Base-by-base conservation (phyloP, 2,797 vertebrate genomes). In the Acanthis flammea region DNA sequence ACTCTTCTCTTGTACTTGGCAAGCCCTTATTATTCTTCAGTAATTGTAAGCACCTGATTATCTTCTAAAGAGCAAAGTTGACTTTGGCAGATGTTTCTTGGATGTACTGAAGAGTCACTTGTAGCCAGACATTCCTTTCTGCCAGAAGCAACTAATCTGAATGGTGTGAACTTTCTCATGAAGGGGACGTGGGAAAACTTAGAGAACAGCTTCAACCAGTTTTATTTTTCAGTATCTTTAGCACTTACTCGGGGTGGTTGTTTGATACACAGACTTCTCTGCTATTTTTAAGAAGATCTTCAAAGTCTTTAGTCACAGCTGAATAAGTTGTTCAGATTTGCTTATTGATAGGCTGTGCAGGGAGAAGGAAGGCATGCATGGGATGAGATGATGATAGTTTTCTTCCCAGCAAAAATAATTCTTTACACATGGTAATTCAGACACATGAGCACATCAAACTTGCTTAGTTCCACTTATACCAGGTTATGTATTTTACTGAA, bases 21-120 rank as follows among this genome's bases (percentile, higher is more conserved):
- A 42, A 1, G 37, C 27, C 21, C 5, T 41, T 88, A 2, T 35
- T 12, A 4, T 55, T 63, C 35, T 79, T 79, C 44, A 65, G 82
- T 86, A 77, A 42, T 71, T 1, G 1, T 37, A 60, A 86, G n/a
- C 86, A 81, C 58, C 55, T 86, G 61, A 30, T 82, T 41, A 19
- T 65, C 44, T 45, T 66, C 25, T 73, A 6, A 73, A 58, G 71
- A 50, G 3, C 31, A 1, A 10, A 35, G 72, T 86, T 93, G 74
- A 42, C n/a, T 88, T 89, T 93, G 91, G 89, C 66, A 51, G 45
- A 7, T 53, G 47, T 44, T 79, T 74, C 37, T 68, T 68, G 61
- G 15, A 25, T 31, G 5, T 17, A 4, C 42, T 65, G 68, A 53
- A 33, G 70, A 94, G 35, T 65, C 30, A 16, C 50, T 83, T 75